Evolutionary conservation across 2,888 invertebrate species (phyloP).

Genomic region (Cacoxenus indagator): DNA sequence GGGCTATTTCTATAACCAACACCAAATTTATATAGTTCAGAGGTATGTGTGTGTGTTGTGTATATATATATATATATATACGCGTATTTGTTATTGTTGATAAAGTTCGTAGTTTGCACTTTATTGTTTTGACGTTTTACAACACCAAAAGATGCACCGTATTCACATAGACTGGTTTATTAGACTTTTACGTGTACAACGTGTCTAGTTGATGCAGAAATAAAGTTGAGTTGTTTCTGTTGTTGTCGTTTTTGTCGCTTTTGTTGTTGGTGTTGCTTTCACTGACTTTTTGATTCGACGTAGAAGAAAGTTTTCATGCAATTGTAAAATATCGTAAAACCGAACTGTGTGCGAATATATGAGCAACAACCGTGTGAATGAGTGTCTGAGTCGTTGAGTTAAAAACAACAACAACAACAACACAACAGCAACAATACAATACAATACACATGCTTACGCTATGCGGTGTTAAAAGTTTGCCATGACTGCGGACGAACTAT

Average conservation of each 20-base stretch:
- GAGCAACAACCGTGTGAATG: neutral
- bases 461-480: slow-evolving; percentile 5
- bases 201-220: too few species aligned
- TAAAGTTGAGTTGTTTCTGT: too few species aligned
- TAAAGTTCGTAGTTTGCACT: slow-evolving; percentile 21
- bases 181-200: slow-evolving; percentile 12
- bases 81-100: slow-evolving; percentile 20
- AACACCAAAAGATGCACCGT: neutral
- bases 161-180: neutral
- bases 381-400: neutral
- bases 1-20: slow-evolving; percentile 9
- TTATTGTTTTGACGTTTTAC: slow-evolving; percentile 21
- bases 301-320: slow-evolving; percentile 6
- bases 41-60: too few species aligned
- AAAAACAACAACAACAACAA: neutral
- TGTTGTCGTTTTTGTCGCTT: neutral
- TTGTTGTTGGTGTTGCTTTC: neutral
- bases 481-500: neutral
- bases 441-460: neutral
- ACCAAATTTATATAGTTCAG: slow-evolving; percentile 11
- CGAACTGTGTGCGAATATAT: neutral
- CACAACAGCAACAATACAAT: neutral
- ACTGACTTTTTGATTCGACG: neutral
- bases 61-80: too few species aligned
- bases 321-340: slow-evolving; percentile 14